Evolutionary conservation across 2,888 invertebrate genomes (phyloP), one percentile per base, ranked within the genome.

Genomic region (Polyommatus iphigenia): DNA sequence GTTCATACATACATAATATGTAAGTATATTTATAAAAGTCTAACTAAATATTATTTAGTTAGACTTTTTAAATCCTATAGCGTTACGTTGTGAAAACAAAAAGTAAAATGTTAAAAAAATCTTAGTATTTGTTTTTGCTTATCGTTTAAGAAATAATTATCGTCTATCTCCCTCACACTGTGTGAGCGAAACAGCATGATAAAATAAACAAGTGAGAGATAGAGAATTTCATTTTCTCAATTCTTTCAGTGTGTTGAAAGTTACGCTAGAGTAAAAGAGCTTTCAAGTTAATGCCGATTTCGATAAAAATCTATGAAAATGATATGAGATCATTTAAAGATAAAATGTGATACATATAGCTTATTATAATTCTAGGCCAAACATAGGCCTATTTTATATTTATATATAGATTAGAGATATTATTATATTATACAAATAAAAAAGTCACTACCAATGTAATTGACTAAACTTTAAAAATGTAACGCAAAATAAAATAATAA

Each of bases 261-360:
- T 62, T 24, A 24, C 13, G 13, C 24, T 13, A 62, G 24, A 62
- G 10, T 15, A 67, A 18, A 67, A 67, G 5, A 67, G 29, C 13
- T 32, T 67, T 5, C 3, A 29, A 67, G 15, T 54, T 10, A 15
- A n/a, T n/a, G n/a, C n/a, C 75, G 29, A 50, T 54, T 54, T 50
- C 18, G 75, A 75, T 75, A 54, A 54, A 24, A 75, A n/a, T 72
- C 54, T 75, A 75, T 15, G 54, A 29, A 75, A 75, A 75, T 75
- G 75, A 75, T 75, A 75, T 75, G 75, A 75, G 54, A 75, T 75
- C 75, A 75, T 75, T 75, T 75, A 75, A 75, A 29, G 75, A 75
- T 29, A 75, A 54, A 75, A 8, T 54, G 50, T 50, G 54, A 75
- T 75, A 75, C 18, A 75, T 24, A 7, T 73, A 75, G 50, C 54